Percentiles rank a stretch among this genome's conserved stretches.
Conservation (phyloP, 1,140 invertebrate species). For the Trichonephila inaurata region DNA sequence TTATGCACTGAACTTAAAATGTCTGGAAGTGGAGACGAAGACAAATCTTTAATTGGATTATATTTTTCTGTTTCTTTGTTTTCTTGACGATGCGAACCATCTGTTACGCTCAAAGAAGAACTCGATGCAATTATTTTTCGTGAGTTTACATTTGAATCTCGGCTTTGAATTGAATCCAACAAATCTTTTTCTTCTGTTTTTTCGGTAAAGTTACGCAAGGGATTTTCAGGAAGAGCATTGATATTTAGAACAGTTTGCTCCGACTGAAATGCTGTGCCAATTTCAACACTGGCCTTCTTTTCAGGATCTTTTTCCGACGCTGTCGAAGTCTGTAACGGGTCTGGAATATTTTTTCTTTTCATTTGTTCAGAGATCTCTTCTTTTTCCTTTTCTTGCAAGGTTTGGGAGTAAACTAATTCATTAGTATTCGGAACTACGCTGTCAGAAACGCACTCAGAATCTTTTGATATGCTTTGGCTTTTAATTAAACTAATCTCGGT, state of each 20-base stretch:
- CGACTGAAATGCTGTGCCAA: neutral
- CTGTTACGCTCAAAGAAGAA: neutral
- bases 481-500: neutral
- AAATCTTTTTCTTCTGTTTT: neutral
- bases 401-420: neutral
- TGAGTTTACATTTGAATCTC: neutral
- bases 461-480: neutral
- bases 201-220: neutral
- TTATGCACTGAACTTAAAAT: constrained; percentile 52
- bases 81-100: neutral
- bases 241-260: neutral
- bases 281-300: neutral
- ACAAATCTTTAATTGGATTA: neutral
- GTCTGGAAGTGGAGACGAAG: constrained; percentile 22
- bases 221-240: neutral
- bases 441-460: neutral
- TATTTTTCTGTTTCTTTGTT: neutral
- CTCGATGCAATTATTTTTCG: too few relatives aligned
- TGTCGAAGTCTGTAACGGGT: neutral
- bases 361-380: neutral
- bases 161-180: neutral
- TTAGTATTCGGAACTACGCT: neutral
- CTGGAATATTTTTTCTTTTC: neutral
- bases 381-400: neutral
- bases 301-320: neutral